A percentile compares a stretch with the other conserved stretches of the same genome.
Conservation (phyloP, 2,113 vertebrate species). For the Melanocharis versteri region DNA sequence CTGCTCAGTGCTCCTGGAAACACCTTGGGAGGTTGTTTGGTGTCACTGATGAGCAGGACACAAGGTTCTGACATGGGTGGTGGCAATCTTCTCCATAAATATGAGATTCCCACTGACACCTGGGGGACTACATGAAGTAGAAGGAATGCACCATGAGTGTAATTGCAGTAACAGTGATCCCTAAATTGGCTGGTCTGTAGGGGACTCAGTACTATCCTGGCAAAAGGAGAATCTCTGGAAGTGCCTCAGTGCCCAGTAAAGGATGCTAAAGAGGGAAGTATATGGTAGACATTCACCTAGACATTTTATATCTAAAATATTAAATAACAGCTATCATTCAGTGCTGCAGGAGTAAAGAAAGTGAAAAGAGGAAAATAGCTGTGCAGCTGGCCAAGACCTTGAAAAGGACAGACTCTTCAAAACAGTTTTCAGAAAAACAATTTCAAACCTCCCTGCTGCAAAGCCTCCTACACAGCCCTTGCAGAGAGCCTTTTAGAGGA, state of each 20-base stretch:
- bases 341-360: background rate
- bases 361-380: conserved; percentile 2
- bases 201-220: background rate
- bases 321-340: background rate
- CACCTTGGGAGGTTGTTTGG: background rate
- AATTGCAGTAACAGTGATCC: background rate
- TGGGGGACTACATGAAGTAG: background rate
- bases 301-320: background rate
- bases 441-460: conserved; percentile 33
- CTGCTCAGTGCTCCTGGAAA: background rate
- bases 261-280: background rate
- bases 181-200: background rate
- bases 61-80: background rate
- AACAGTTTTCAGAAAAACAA: conserved; percentile 16
- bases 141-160: background rate
- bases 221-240: background rate
- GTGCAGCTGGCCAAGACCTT: conserved; percentile 36
- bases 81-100: background rate
- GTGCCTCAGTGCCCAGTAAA: background rate
- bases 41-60: background rate
- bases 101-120: background rate
- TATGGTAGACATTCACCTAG: background rate
- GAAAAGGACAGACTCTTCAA: background rate
- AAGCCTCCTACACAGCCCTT: conserved; percentile 44
- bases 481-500: conserved; percentile 22